A percentile compares a stretch with the other conserved stretches of the same genome.
Evolutionary conservation across 2,888 invertebrate genomes (phyloP).

Genomic region (Xylota segnis): DNA sequence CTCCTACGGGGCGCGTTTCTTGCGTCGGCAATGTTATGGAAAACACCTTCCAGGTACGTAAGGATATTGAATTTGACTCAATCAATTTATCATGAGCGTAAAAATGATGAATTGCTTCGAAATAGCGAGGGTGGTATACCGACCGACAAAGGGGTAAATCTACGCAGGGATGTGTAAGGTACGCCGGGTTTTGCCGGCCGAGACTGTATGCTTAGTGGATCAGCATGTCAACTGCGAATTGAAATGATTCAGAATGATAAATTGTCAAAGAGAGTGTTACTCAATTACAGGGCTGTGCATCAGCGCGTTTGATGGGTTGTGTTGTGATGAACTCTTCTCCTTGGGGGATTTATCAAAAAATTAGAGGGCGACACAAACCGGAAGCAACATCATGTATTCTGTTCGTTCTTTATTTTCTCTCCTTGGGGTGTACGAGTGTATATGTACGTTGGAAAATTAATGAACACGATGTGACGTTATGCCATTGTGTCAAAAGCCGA

Average conservation of each 20-base stretch:
- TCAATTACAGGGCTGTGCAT: constrained; percentile 56
- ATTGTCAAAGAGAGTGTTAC: constrained; percentile 58
- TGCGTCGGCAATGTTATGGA: constrained; percentile 3
- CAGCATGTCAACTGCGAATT: constrained; percentile 49
- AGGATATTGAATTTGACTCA: constrained; percentile 69
- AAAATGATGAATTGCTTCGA: constrained; percentile 57
- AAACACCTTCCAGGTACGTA: constrained; percentile 36
- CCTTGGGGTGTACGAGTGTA: background rate
- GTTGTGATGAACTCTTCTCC: constrained; percentile 11
- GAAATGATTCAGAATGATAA: constrained; percentile 65
- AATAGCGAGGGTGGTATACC: background rate
- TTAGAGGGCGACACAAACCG: background rate
- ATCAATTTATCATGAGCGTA: constrained; percentile 70
- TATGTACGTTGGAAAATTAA: constrained; percentile 13
- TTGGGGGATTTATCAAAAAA: constrained; percentile 21
- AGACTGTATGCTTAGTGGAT: constrained; percentile 26
- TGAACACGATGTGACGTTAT: constrained; percentile 34
- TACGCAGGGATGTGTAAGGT: background rate
- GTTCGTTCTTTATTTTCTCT: background rate
- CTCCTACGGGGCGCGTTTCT: background rate
- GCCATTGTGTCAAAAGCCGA: constrained; percentile 44
- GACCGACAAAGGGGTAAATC: constrained; percentile 5
- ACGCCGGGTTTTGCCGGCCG: background rate
- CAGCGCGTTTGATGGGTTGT: constrained; percentile 33
- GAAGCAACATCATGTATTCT: constrained; percentile 15